Percentiles rank a stretch among this genome's conserved stretches.
Conservation (phyloP, 37 sponge, comb jelly and placozoan genomes). For the Aplysina aerophoba region DNA sequence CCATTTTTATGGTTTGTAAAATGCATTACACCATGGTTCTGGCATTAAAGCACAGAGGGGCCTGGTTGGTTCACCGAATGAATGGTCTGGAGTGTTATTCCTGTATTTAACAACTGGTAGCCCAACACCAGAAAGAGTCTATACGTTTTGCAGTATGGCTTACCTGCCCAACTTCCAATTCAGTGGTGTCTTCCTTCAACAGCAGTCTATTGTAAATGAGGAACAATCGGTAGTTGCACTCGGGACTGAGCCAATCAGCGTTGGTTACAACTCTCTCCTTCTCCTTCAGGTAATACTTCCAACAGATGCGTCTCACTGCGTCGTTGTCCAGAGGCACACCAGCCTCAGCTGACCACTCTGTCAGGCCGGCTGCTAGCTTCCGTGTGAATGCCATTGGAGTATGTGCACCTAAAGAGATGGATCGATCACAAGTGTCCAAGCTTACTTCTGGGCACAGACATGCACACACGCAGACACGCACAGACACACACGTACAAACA, state of each 20-base stretch:
- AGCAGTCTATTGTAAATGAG: constrained; percentile 14
- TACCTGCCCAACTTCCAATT: neutral
- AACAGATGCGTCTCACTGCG: neutral
- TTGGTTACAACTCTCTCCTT: neutral
- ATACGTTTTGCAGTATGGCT: neutral
- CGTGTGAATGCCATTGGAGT: neutral
- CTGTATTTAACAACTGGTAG: no score
- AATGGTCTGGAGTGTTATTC: no score
- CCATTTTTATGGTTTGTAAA: no score
- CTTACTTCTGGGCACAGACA: no score
- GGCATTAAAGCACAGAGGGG: no score
- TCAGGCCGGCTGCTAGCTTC: neutral
- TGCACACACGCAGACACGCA: no score
- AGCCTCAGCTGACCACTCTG: neutral
- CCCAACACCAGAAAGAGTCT: no score
- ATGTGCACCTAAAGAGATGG: neutral
- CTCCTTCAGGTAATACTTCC: constrained; percentile 21
- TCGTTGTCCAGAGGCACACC: neutral
- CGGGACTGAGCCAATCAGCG: neutral
- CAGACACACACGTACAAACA: no score
- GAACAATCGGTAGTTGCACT: constrained; percentile 14
- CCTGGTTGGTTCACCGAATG: no score
- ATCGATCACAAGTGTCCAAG: no score
- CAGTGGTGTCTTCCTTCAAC: neutral
- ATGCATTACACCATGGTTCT: no score